phyloP scores from a whole-genome alignment of 1,140 invertebrate genomes.

The Archegozetes longisetosus region DNA sequence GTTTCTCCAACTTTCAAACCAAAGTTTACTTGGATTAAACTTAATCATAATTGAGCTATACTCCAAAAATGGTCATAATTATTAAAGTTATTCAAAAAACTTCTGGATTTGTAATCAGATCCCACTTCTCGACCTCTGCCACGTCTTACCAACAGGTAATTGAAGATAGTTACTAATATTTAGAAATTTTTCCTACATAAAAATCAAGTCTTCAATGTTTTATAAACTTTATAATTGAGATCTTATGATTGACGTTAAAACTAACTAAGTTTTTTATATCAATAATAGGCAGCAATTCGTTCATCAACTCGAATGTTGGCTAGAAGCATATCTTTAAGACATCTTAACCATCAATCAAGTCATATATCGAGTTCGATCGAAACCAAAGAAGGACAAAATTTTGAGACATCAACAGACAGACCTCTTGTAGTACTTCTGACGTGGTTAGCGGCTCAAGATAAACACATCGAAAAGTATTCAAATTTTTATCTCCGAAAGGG shows the following conservation, averaged over 20 bases:
- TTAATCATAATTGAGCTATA: background rate
- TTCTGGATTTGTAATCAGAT: background rate
- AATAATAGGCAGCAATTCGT: background rate
- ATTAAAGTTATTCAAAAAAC: background rate
- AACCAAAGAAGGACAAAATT: background rate
- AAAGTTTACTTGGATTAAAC: background rate
- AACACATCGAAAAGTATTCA: slow-evolving; percentile 66
- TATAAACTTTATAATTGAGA: too few species aligned
- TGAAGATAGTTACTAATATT: background rate
- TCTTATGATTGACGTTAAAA: too few species aligned
- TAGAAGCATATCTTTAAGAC: background rate
- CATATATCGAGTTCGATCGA: background rate
- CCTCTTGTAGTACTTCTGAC: slow-evolving; percentile 48
- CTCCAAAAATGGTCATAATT: background rate
- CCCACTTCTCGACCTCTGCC: background rate
- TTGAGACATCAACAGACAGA: background rate
- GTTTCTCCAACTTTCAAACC: too few species aligned
- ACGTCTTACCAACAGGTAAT: background rate
- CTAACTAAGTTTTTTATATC: background rate
- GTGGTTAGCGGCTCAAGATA: slow-evolving; percentile 64
- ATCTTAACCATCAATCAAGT: background rate
- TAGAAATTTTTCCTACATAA: background rate
- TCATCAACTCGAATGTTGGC: background rate
- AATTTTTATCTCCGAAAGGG: slow-evolving; percentile 62
- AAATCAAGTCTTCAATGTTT: too few species aligned